Evolutionary conservation across 2,797 vertebrate species (phyloP), one percentile per base, ranked within the genome.

Genomic region (Staurois parvus): DNA sequence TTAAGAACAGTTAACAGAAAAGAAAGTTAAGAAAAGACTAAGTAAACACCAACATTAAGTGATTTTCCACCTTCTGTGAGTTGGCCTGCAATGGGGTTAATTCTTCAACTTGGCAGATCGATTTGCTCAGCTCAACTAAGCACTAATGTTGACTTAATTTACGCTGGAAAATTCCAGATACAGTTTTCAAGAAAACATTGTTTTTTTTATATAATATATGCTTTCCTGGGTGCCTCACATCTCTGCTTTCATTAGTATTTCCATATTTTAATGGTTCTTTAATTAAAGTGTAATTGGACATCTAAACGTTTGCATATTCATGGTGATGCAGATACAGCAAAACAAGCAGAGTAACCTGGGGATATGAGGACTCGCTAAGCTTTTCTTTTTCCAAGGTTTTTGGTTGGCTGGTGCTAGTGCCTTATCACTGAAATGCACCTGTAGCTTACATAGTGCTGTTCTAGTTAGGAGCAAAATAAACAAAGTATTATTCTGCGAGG

Each of bases 271-370:
- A 92, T 93, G 88, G 89, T 72, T 91, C 56, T 86, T 89, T 91
- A 94, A 94, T 93, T 93, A 93, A 93, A 90, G 21, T 6, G 85
- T 91, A 92, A 93, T 93, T 88, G 88, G 69, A 90, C 88, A 91
- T 91, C 87, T 88, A 91, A 64, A 40, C 74, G 91, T 91, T 93
- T 93, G 85, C 90, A 89, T 92, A 92, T 93, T 93, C 88, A 93
- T 90, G 67, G 72, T 9, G 52, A 89, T 89, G 76, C 74, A 79
- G 75, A 90, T 91, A 87, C 12, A 91, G 91, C 69, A 92, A 90
- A 92, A 21, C 88, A 90, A 88, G 28, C 59, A 90, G 89, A 90
- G 92, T 94, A 91, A 91, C 90, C 69, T 87, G 48, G 32, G 82
- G 82, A 59, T n/a, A 77, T 34, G n/a, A 7, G 59, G n/a, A 83